Evolutionary conservation across 2,888 invertebrate genomes (phyloP).

Genomic region (Habroteleia sp.): DNA sequence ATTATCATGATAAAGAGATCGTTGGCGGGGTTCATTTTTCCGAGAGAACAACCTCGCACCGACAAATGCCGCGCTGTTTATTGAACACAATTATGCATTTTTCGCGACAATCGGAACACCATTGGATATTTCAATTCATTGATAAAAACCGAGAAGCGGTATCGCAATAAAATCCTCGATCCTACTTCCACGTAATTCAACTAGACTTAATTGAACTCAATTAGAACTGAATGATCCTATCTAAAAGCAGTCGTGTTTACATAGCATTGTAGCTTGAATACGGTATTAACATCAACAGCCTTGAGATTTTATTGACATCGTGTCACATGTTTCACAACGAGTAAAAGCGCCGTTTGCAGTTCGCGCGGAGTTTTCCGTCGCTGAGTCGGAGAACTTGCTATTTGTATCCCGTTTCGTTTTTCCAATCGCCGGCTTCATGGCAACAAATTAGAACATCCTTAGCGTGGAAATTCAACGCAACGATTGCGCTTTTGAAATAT

Average conservation of each 20-base stretch:
- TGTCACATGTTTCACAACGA: conserved; percentile 53
- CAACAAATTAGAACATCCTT: background rate
- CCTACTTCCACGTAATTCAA: conserved; percentile 38
- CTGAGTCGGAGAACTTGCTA: conserved; percentile 5
- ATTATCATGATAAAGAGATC: too few species aligned
- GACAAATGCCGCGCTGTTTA: too few species aligned
- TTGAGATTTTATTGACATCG: conserved; percentile 54
- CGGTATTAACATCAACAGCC: conserved; percentile 39
- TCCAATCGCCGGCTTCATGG: conserved; percentile 1
- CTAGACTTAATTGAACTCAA: conserved; percentile 47
- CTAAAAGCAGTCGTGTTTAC: conserved; percentile 25
- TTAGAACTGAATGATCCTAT: conserved; percentile 40
- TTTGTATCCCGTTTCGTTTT: conserved; percentile 8
- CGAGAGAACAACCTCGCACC: too few species aligned
- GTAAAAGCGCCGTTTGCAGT: conserved; percentile 8
- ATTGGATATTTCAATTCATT: conserved; percentile 10
- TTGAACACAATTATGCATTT: conserved; percentile 1
- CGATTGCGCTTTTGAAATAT: too few species aligned
- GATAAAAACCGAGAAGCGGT: conserved; percentile 33
- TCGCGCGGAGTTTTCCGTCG: conserved; percentile 18
- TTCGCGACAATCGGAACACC: background rate
- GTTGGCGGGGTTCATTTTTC: too few species aligned
- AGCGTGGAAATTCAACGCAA: too few species aligned
- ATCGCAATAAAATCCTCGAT: conserved; percentile 37
- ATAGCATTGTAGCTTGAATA: conserved; percentile 29